Evolutionary conservation across 2,113 vertebrate genomes (phyloP).

Genomic region (Pangasianodon hypophthalmus): DNA sequence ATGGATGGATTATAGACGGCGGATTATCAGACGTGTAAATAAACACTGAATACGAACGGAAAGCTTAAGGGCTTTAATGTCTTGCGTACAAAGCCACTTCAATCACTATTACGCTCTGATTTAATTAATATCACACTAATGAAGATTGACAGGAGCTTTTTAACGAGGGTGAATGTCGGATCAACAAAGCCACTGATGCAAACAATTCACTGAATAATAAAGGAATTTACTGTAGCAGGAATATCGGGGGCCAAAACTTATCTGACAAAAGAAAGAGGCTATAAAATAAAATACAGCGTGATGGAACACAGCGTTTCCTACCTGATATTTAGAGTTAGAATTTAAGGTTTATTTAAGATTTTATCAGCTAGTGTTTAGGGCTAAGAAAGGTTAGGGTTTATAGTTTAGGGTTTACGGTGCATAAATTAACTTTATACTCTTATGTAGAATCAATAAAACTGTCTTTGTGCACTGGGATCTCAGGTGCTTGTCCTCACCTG

Average conservation of each 20-base stretch:
- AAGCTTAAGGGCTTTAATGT: conserved; percentile 38
- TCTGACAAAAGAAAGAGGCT: neutral
- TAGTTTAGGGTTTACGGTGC: neutral
- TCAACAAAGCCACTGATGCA: conserved; percentile 33
- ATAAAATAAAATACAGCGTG: neutral
- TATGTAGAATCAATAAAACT: neutral
- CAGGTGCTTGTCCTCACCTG: conserved; percentile 74
- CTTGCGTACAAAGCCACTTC: conserved; percentile 40
- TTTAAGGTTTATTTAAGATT: neutral
- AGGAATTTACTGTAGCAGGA: neutral
- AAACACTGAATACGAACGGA: conserved; percentile 47
- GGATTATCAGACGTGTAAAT: conserved; percentile 68
- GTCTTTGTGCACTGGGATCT: too few species aligned
- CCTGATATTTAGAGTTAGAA: neutral
- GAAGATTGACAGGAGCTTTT: conserved; percentile 42
- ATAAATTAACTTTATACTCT: neutral
- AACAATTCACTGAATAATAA: conserved; percentile 20
- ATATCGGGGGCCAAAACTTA: neutral
- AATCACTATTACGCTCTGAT: conserved; percentile 40
- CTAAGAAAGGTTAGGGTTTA: neutral
- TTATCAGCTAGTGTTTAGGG: neutral
- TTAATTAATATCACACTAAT: conserved; percentile 53
- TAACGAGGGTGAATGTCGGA: conserved; percentile 25
- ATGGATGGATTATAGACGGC: conserved; percentile 54
- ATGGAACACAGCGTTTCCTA: neutral